A percentile compares a stretch with the other conserved stretches of the same genome.
Evolutionary conservation across 2,797 vertebrate genomes (phyloP).

Genomic region (Erethizon dorsatum): DNA sequence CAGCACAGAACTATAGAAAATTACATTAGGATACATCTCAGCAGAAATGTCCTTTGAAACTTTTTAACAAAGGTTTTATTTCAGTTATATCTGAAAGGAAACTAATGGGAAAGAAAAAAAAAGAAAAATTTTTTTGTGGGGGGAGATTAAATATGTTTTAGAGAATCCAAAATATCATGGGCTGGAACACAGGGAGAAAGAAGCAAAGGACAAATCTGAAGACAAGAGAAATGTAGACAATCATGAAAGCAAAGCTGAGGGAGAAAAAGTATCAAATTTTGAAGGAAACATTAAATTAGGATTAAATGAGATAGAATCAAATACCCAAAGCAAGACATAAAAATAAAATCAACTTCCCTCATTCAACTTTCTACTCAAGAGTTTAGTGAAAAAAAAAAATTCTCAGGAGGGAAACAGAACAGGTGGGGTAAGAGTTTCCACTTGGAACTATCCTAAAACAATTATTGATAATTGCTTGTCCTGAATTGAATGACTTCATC

Average conservation of each 20-base stretch:
- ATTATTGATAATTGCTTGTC: conserved; percentile 69
- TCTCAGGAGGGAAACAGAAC: conserved; percentile 34
- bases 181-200: conserved; percentile 31
- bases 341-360: conserved; percentile 35
- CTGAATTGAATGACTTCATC: conserved; percentile 67
- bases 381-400: neutral
- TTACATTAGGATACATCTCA: neutral
- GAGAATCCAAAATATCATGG: neutral
- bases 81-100: neutral
- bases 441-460: conserved; percentile 44
- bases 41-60: neutral
- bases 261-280: neutral
- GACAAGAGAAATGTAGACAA: neutral
- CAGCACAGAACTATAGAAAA: conserved; percentile 21
- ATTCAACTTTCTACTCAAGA: conserved; percentile 40
- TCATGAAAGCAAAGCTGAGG: neutral
- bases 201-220: conserved; percentile 14
- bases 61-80: conserved; percentile 41
- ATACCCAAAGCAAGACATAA: conserved; percentile 45
- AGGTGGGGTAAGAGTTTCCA: conserved; percentile 47
- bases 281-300: conserved; percentile 10
- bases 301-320: conserved; percentile 67
- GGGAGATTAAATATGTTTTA: neutral
- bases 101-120: conserved; percentile 36
- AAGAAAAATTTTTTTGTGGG: conserved; percentile 13